Conservation (phyloP, 2,888 invertebrate genomes). For the Caenorhabditis japonica region DNA sequence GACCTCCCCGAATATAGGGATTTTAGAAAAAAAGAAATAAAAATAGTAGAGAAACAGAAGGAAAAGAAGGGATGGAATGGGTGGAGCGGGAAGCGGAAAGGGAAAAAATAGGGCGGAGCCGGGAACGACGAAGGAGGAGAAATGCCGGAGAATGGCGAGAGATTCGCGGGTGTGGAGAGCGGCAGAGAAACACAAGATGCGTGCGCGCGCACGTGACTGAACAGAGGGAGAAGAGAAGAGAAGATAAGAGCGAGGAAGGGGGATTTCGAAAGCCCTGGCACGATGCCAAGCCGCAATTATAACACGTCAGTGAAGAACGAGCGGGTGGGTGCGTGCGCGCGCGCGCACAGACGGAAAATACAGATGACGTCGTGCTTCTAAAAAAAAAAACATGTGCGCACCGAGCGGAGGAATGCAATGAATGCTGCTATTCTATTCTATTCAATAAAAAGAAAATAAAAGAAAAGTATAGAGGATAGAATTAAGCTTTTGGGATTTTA, state of each 20-base stretch:
- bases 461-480: slow-evolving; percentile 19
- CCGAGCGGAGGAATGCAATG: slow-evolving; percentile 18
- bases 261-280: slow-evolving; percentile 55
- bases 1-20: too few species aligned
- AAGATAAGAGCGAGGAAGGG: too few species aligned
- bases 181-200: slow-evolving; percentile 35
- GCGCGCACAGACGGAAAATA: slow-evolving; percentile 24
- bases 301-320: slow-evolving; percentile 56
- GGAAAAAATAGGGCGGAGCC: slow-evolving; percentile 17
- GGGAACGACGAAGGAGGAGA: slow-evolving; percentile 18
- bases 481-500: too few species aligned
- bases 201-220: slow-evolving; percentile 51
- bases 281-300: slow-evolving; percentile 58
- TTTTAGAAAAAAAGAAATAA: too few species aligned
- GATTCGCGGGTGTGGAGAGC: slow-evolving; percentile 24
- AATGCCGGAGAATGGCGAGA: slow-evolving; percentile 18
- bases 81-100: slow-evolving; percentile 38
- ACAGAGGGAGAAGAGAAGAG: slow-evolving; percentile 33
- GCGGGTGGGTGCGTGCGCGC: slow-evolving; percentile 42
- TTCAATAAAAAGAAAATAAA: slow-evolving; percentile 8
- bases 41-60: neutral
- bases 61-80: slow-evolving; percentile 17
- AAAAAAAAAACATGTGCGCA: slow-evolving; percentile 51
- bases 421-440: neutral
- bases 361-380: slow-evolving; percentile 52